Conservation (phyloP, 1,140 invertebrate genomes). For the Drosophila pachea region DNA sequence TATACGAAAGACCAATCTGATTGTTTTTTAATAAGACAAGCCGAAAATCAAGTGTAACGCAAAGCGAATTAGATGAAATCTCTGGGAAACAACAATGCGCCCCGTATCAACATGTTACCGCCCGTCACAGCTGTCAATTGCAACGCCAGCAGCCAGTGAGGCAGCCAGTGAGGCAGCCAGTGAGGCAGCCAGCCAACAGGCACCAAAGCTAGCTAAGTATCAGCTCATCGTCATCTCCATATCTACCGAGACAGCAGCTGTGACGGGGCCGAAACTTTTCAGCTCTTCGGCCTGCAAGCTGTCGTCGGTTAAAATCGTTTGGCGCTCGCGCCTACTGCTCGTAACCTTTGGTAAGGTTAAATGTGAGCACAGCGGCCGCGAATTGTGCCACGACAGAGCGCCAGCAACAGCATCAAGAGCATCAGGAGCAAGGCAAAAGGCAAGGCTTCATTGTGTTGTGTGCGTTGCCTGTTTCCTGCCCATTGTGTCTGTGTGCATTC, state of each 20-base stretch:
- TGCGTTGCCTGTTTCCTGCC: constrained; percentile 23
- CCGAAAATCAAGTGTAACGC: constrained; percentile 46
- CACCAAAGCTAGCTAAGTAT: constrained; percentile 9
- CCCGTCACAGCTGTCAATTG: constrained; percentile 51
- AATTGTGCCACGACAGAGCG: constrained; percentile 56
- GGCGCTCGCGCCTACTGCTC: constrained; percentile 28
- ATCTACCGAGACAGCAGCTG: constrained; percentile 38
- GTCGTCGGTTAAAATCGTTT: constrained; percentile 36
- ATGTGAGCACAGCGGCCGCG: constrained; percentile 57
- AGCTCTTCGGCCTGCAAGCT: constrained; percentile 36
- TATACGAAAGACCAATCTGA: constrained; percentile 31
- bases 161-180: too few relatives aligned
- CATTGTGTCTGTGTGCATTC: constrained; percentile 16
- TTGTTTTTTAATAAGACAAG: constrained; percentile 50
- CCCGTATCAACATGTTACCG: constrained; percentile 45
- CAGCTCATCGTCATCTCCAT: constrained; percentile 36
- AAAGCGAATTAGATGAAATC: constrained; percentile 50
- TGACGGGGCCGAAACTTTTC: constrained; percentile 34
- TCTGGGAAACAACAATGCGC: constrained; percentile 28
- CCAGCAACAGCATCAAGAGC: constrained; percentile 17
- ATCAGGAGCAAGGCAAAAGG: constrained; percentile 37
- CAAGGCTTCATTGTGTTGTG: constrained; percentile 27
- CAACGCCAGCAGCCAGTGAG: constrained; percentile 26
- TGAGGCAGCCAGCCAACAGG: not conserved
- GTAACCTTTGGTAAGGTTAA: constrained; percentile 73